Evolutionary conservation across 2,113 vertebrate genomes (phyloP), one percentile per base, ranked within the genome.

Genomic region (Lampris incognitus): DNA sequence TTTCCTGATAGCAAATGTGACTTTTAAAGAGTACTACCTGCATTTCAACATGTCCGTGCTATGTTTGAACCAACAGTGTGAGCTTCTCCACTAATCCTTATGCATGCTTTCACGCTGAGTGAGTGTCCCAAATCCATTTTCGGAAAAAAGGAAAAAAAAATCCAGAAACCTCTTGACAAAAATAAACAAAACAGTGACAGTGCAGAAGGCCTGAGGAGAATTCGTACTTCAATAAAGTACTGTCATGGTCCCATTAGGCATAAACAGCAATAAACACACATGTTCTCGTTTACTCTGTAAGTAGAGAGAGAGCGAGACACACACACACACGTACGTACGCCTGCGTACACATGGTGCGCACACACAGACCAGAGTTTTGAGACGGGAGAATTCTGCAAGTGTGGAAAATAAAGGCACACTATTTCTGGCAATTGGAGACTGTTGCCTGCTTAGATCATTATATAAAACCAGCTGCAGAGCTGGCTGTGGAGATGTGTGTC

Each of bases 391-490:
- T 51, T 81, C 79, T 61, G 72, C 40, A 48, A 66, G 79, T 74
- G 69, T 86, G 85, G 67, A 77, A 74, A 70, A 80, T 42, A 66
- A 80, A 89, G 59, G 39, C 4, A 50, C 0, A 50, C 78, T 88
- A 89, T 92, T 89, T 88, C 70, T 83, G 79, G 79, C 67, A 69
- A 40, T 49, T 10, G 64, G 44, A 61, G 69, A 56, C 76, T 61
- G 72, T 63, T 50, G 67, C 85, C 69, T 1, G 13, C 74, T 85
- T 63, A 74, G 80, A 66, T 76, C 82, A 80, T 84, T 69, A 73
- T 81, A 84, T 52, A 67, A 69, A 89, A 82, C 58, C 84, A 88
- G 82, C 78, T 74, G 85, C 77, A 85, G 85, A 71, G 74, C 50
- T 59, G 49, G 58, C 24, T 2, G 58, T 57, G 51, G 39, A 69